phyloP scores from a whole-genome alignment of 2,888 invertebrate species.

The Pachycephus smyrnensis region DNA sequence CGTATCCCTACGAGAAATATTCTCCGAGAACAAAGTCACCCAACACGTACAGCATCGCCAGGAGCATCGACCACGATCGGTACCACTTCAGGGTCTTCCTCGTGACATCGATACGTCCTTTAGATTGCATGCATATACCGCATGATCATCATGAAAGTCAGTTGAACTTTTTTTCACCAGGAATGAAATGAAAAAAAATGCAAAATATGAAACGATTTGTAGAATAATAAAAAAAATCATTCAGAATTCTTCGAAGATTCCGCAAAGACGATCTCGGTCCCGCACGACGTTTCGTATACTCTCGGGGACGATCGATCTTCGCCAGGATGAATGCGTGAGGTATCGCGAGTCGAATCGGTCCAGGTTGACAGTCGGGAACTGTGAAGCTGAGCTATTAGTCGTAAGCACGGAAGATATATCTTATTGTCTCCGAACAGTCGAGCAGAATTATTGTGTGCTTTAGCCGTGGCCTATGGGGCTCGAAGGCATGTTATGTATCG shows the following conservation, averaged over 20 bases:
- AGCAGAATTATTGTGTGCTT: slow-evolving; percentile 39
- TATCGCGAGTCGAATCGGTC: slow-evolving; percentile 13
- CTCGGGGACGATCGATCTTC: not conserved
- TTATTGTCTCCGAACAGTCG: slow-evolving; percentile 47
- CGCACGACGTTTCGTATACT: not conserved
- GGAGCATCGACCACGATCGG: not conserved
- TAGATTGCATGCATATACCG: not conserved
- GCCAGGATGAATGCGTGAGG: not conserved
- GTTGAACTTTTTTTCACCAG: not conserved
- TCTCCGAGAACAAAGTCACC: not conserved
- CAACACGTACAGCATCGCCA: not conserved
- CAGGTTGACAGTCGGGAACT: slow-evolving; percentile 21
- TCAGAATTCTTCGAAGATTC: not conserved
- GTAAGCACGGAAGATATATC: slow-evolving; percentile 51
- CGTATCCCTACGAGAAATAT: not conserved
- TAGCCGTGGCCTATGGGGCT: slow-evolving; percentile 30
- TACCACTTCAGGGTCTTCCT: slow-evolving; percentile 1
- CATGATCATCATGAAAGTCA: not conserved
- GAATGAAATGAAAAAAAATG: not conserved
- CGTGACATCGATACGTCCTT: not conserved
- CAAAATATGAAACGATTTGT: not conserved
- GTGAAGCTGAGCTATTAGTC: slow-evolving; percentile 51
- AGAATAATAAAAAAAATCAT: not conserved
- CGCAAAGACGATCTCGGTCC: not conserved
- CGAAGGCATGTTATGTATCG: slow-evolving; percentile 58